Conservation (phyloP, 2,113 vertebrate species). For the Perognathus longimembris region DNA sequence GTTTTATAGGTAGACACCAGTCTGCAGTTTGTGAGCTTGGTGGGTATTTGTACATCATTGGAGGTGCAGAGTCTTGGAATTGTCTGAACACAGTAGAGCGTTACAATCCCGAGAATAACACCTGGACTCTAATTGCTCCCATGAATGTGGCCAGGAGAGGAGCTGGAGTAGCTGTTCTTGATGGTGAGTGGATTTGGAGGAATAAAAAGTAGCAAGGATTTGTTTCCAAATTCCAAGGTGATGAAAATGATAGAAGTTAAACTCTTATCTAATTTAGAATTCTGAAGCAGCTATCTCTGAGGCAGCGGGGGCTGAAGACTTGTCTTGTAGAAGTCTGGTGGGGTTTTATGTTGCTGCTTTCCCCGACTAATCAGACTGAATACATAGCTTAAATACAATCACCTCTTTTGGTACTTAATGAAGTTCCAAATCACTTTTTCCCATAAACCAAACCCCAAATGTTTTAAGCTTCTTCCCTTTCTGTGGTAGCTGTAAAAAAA, state of each 20-base stretch:
- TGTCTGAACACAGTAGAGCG: conserved; percentile 97
- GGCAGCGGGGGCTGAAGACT: background rate
- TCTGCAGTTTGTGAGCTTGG: conserved; percentile 96
- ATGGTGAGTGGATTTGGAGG: conserved; percentile 85
- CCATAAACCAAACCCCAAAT: background rate
- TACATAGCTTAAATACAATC: background rate
- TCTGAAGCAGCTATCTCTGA: background rate
- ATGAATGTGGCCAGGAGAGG: conserved; percentile 98
- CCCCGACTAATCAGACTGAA: background rate
- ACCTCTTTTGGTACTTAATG: conserved; percentile 18
- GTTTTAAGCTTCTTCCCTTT: conserved; percentile 10
- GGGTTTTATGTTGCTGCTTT: background rate
- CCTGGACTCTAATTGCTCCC: conserved; percentile 94
- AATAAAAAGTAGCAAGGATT: background rate
- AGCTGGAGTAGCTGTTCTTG: conserved; percentile 92
- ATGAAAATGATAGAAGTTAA: background rate
- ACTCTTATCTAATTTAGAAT: background rate
- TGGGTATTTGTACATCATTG: conserved; percentile 95
- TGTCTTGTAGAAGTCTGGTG: background rate
- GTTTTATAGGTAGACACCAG: conserved; percentile 94
- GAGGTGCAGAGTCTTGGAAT: conserved; percentile 98
- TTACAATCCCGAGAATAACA: conserved; percentile 97
- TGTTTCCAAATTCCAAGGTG: background rate
- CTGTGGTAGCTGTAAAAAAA: conserved; percentile 33
- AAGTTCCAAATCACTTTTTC: conserved; percentile 38